Percentiles rank a stretch among this genome's conserved stretches.
These are phyloP conservation scores for Rhinoderma darwinii DNA, from an alignment of 2,113 vertebrate genomes.

Conservation along the genomic window DNA sequence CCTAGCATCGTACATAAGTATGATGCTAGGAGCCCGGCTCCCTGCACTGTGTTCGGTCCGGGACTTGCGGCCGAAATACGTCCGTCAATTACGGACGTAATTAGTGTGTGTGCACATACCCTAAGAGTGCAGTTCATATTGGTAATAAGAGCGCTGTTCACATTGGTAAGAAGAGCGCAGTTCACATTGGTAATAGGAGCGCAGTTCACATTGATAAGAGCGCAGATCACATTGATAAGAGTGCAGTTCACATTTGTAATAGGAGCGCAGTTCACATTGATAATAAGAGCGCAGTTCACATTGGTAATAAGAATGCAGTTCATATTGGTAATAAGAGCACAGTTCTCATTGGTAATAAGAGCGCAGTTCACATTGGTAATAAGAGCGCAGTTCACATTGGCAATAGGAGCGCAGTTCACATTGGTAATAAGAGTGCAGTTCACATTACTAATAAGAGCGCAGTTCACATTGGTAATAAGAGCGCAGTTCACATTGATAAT, in stretches of 20 bases:
- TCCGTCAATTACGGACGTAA: too few species aligned
- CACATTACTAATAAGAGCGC: neutral
- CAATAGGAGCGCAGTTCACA: neutral
- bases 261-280: neutral
- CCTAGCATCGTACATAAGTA: too few species aligned
- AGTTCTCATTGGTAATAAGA: neutral
- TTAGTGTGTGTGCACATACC: too few species aligned
- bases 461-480: neutral
- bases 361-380: neutral
- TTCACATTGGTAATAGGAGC: neutral
- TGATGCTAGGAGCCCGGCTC: too few species aligned
- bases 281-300: neutral
- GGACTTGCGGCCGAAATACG: too few species aligned
- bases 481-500: too few species aligned
- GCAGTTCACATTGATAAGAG: neutral
- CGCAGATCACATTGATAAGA: neutral
- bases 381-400: neutral
- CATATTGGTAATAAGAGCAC: neutral
- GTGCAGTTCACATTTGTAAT: neutral
- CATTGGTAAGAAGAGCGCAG: neutral
- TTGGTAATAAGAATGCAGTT: neutral
- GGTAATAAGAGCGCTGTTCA: neutral
- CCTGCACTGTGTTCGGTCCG: too few species aligned
- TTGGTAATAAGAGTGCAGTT: neutral
- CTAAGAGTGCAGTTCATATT: neutral